Evolutionary conservation across 2,888 invertebrate genomes (phyloP).

Genomic region (Charanyca ferruginea): DNA sequence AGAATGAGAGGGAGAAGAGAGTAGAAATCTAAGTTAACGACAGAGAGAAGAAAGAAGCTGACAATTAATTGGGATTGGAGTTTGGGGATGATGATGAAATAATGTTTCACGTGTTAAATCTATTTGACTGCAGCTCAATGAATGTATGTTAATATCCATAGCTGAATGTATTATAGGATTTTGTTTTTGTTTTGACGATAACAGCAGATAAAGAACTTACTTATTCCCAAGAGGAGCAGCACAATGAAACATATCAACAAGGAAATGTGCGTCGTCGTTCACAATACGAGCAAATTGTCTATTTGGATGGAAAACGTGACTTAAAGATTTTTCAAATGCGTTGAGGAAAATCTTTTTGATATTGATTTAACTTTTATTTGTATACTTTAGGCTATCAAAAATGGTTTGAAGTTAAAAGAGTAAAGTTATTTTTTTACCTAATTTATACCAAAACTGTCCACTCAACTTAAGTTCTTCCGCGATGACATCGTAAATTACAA

Average conservation of each 20-base stretch:
- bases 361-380: conserved; percentile 6
- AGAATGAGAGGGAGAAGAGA: no score
- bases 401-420: neutral
- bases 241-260: conserved; percentile 15
- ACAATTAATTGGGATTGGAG: neutral
- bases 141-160: neutral
- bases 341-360: conserved; percentile 9
- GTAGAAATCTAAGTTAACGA: no score
- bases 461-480: neutral
- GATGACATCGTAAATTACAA: neutral
- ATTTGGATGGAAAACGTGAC: conserved; percentile 24
- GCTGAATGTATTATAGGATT: neutral
- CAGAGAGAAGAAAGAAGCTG: neutral
- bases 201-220: neutral
- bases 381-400: neutral
- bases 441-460: neutral
- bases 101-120: neutral
- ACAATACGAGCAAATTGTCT: conserved; percentile 49
- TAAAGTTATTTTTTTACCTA: neutral
- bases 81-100: neutral
- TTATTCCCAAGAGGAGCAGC: neutral
- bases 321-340: conserved; percentile 21
- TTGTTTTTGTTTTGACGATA: no score
- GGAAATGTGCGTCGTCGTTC: conserved; percentile 32
- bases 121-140: neutral